Conservation (phyloP, 2,797 vertebrate genomes). For the Meda fulgida region DNA sequence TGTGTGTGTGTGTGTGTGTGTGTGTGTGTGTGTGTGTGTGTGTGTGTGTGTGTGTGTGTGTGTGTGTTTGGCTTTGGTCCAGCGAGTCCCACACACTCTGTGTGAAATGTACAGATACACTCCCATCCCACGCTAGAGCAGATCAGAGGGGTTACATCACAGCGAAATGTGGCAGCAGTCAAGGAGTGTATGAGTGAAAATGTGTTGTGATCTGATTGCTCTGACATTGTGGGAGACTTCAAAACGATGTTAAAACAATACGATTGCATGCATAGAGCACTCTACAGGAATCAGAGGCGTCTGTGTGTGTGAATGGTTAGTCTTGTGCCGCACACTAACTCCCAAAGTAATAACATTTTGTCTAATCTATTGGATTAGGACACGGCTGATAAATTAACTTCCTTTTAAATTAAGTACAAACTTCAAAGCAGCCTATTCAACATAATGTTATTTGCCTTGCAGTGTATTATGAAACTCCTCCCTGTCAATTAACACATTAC, state of each 20-base stretch:
- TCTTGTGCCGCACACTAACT: constrained; percentile 7
- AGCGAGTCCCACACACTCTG: constrained; percentile 40
- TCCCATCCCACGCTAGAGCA: constrained; percentile 34
- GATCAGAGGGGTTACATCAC: constrained; percentile 30
- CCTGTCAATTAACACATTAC: constrained; percentile 12
- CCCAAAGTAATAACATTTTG: constrained; percentile 21
- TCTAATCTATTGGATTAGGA: constrained; percentile 35
- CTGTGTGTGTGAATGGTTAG: constrained; percentile 15
- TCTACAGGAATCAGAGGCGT: neutral
- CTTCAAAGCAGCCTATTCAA: constrained; percentile 29
- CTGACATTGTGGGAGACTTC: neutral
- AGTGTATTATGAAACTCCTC: constrained; percentile 11
- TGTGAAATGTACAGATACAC: constrained; percentile 32
- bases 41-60: neutral
- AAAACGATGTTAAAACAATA: neutral
- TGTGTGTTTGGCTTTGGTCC: constrained; percentile 4
- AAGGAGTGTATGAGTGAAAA: neutral
- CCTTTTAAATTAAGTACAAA: constrained; percentile 20
- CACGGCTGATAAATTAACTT: constrained; percentile 32
- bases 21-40: neutral
- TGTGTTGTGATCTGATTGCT: constrained; percentile 25
- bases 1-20: neutral
- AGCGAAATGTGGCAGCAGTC: neutral
- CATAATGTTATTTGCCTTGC: constrained; percentile 10
- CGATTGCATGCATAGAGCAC: neutral